These are phyloP conservation scores for Delia radicum DNA, from an alignment of 1,140 invertebrate genomes.

Conservation along the genomic window DNA sequence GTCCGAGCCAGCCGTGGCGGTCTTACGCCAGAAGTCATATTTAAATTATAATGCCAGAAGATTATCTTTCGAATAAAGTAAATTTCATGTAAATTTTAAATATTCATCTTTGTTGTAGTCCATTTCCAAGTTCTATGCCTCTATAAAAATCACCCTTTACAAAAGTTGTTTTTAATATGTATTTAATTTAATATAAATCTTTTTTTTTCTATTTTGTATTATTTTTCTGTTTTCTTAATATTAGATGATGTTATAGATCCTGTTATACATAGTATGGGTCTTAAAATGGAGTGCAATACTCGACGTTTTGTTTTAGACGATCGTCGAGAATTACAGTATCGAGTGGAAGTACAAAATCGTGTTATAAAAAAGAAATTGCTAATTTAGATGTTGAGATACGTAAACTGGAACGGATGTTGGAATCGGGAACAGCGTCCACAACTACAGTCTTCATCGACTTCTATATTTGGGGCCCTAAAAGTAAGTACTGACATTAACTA, in stretches of 20 bases:
- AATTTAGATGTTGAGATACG: constrained; percentile 78
- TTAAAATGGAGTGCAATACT: constrained; percentile 86
- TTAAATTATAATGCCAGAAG: too few species aligned
- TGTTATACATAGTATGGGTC: constrained; percentile 81
- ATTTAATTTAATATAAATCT: not conserved
- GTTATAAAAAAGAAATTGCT: constrained; percentile 83
- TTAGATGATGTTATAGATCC: constrained; percentile 70
- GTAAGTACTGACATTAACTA: constrained; percentile 12
- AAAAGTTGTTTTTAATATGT: not conserved
- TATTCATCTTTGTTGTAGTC: too few species aligned
- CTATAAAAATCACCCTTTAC: too few species aligned
- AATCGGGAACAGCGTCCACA: constrained; percentile 57
- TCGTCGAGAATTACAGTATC: constrained; percentile 75
- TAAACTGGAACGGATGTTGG: constrained; percentile 71
- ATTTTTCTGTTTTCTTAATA: not conserved
- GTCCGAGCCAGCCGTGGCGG: too few species aligned
- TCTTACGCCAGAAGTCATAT: too few species aligned
- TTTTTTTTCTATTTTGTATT: not conserved
- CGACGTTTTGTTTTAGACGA: constrained; percentile 73
- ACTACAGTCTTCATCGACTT: constrained; percentile 62
- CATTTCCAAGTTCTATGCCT: too few species aligned
- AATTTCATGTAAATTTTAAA: too few species aligned
- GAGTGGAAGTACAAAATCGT: constrained; percentile 87
- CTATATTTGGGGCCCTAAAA: constrained; percentile 57
- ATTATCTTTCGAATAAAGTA: too few species aligned